Percentiles rank a stretch among this genome's conserved stretches.
These are phyloP conservation scores for Chloropsis hardwickii DNA, from an alignment of 2,113 vertebrate species.

Conservation along the genomic window DNA sequence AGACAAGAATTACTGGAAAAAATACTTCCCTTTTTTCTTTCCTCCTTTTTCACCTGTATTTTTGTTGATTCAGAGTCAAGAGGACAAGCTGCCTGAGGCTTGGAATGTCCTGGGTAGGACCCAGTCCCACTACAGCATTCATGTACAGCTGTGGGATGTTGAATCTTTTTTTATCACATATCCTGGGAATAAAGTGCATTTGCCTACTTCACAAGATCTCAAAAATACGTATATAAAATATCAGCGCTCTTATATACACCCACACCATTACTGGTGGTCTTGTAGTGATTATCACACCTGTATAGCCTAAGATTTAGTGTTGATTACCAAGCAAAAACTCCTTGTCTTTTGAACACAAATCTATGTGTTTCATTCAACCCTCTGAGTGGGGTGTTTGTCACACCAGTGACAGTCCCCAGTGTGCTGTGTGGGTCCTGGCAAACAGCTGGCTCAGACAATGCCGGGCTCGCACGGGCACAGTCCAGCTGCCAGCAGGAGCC, in stretches of 20 bases:
- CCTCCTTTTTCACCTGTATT: background rate
- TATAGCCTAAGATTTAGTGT: background rate
- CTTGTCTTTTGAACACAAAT: background rate
- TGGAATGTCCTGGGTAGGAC: background rate
- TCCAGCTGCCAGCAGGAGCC: accelerated
- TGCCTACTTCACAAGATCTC: background rate
- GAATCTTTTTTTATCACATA: background rate
- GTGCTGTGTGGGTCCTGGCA: background rate
- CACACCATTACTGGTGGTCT: background rate
- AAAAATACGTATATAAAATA: background rate
- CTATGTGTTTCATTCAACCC: background rate
- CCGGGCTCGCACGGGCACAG: accelerated
- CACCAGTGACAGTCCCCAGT: accelerated
- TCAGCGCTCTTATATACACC: background rate
- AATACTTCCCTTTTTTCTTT: background rate
- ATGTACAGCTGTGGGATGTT: background rate
- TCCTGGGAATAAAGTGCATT: background rate
- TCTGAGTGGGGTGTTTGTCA: background rate
- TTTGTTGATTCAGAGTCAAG: background rate
- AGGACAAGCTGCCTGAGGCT: background rate
- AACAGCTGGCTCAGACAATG: background rate
- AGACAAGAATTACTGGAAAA: background rate
- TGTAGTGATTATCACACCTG: background rate
- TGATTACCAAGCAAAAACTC: background rate
- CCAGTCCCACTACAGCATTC: background rate